These are phyloP conservation scores for Callaeas wilsoni DNA, from an alignment of 2,113 vertebrate species.

Conservation along the genomic window DNA sequence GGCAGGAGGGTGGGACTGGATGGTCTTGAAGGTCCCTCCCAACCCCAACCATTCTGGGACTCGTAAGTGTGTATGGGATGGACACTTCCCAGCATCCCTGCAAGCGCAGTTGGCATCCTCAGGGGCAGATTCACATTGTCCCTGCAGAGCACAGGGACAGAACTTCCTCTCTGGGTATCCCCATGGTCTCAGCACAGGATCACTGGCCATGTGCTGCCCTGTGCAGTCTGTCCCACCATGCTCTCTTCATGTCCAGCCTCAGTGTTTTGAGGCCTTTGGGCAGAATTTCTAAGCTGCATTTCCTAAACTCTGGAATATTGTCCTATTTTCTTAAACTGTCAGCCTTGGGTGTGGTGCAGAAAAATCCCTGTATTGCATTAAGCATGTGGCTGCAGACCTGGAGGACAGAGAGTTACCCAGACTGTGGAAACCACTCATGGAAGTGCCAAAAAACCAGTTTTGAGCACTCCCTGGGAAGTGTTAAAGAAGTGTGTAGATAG, in stretches of 20 bases:
- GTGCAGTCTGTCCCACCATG: rapidly evolving
- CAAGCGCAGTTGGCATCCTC: background rate
- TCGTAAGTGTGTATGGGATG: background rate
- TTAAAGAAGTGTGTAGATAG: background rate
- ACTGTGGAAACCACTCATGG: background rate
- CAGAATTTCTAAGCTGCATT: background rate
- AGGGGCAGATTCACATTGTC: background rate
- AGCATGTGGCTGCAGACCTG: background rate
- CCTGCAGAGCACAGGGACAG: background rate
- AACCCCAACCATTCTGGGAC: background rate
- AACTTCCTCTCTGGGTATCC: background rate
- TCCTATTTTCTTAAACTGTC: background rate
- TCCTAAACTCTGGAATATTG: background rate
- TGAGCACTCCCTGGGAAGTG: background rate
- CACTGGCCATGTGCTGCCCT: rapidly evolving
- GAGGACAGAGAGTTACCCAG: background rate
- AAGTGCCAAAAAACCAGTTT: background rate
- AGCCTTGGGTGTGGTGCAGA: background rate
- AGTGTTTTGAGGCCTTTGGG: background rate
- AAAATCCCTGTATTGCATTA: rapidly evolving
- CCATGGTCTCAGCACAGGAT: background rate
- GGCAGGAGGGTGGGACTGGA: background rate
- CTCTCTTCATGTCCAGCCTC: background rate
- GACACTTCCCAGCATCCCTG: background rate
- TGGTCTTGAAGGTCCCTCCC: background rate